Evolutionary conservation across 2,113 vertebrate genomes (phyloP).

Genomic region (Cyprinodon variegatus): DNA sequence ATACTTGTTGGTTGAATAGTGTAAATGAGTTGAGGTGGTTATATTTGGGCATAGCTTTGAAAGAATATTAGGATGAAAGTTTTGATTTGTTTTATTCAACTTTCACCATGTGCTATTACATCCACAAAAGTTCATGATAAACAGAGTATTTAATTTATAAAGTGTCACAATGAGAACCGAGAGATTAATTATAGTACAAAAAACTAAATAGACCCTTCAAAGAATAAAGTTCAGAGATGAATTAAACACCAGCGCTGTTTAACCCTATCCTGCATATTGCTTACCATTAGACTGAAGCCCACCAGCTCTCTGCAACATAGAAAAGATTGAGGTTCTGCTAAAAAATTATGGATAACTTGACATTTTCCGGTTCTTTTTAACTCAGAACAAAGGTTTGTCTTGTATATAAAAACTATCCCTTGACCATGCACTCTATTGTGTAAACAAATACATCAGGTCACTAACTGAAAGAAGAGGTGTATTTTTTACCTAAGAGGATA

Average conservation of each 20-base stretch:
- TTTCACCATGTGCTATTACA: neutral
- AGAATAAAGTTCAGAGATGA: neutral
- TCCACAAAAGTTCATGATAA: neutral
- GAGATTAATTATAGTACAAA: neutral
- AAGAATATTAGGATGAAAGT: neutral
- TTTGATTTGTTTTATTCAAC: neutral
- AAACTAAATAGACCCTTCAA: neutral
- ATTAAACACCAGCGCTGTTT: neutral
- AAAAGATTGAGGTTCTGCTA: neutral
- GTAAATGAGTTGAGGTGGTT: neutral
- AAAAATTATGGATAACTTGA: neutral
- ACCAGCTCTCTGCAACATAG: neutral
- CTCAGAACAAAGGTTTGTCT: neutral
- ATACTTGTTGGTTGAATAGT: neutral
- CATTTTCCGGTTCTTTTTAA: neutral
- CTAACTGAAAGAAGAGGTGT: neutral
- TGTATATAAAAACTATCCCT: neutral
- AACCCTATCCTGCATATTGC: neutral
- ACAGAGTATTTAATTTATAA: neutral
- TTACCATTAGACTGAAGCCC: neutral
- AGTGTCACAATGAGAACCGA: neutral
- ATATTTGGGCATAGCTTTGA: neutral
- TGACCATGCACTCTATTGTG: neutral
- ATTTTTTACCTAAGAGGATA: constrained; percentile 29
- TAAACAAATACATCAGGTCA: constrained; percentile 14